A percentile compares a stretch with the other conserved stretches of the same genome.
Conservation (phyloP, 2,113 vertebrate genomes). For the Agapornis roseicollis region DNA sequence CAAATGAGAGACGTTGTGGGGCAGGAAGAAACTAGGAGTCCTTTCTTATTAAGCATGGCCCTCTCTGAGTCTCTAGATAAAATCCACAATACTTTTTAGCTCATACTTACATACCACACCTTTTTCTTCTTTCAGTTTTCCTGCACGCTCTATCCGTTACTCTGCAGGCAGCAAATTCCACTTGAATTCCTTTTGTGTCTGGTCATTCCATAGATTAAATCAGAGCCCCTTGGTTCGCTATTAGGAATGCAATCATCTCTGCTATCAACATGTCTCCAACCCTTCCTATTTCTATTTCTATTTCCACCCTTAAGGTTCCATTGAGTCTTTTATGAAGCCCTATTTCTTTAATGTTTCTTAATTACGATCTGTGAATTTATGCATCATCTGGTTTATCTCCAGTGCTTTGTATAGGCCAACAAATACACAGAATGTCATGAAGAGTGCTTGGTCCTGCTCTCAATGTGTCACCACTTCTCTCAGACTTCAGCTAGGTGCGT, state of each 20-base stretch:
- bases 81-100: background rate
- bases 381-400: background rate
- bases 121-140: background rate
- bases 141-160: background rate
- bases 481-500: background rate
- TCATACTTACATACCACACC: background rate
- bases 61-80: slow-evolving; percentile 13
- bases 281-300: background rate
- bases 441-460: background rate
- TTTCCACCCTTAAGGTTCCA: background rate
- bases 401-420: background rate
- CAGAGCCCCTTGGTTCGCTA: background rate
- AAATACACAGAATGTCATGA: background rate
- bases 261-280: background rate
- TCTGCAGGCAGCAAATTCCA: slow-evolving; percentile 45
- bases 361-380: background rate
- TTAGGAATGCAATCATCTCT: background rate
- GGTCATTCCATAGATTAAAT: slow-evolving; percentile 64
- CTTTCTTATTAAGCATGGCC: slow-evolving; percentile 21
- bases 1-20: background rate
- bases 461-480: fast-evolving
- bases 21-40: background rate
- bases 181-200: slow-evolving; percentile 64
- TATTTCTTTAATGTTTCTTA: background rate
- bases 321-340: background rate